A percentile compares a stretch with the other conserved stretches of the same genome.
Evolutionary conservation across 2,888 invertebrate species (phyloP).

Genomic region (Limnephilus rhombicus): DNA sequence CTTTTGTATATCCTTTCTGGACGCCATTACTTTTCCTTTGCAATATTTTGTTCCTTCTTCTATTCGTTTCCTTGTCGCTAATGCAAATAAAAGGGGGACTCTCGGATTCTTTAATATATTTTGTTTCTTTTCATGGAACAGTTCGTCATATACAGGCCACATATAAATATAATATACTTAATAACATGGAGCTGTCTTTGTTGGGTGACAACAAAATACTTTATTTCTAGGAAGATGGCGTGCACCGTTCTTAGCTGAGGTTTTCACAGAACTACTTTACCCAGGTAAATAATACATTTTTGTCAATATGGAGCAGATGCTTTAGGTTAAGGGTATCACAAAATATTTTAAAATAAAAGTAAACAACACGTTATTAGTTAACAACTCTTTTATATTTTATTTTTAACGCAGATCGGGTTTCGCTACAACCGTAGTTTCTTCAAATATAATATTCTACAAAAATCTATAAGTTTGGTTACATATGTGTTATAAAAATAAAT

Average conservation of each 20-base stretch:
- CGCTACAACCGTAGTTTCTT: no score
- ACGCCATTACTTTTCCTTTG: conserved; percentile 4
- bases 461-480: no score
- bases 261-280: not conserved
- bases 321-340: no score
- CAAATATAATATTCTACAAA: no score
- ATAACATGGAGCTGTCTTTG: not conserved
- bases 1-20: not conserved
- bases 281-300: not conserved
- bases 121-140: not conserved
- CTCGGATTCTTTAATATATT: not conserved
- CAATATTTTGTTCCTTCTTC: not conserved
- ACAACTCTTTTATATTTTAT: no score
- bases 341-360: no score
- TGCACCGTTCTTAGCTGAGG: not conserved
- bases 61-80: not conserved
- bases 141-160: not conserved
- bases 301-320: no score
- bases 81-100: conserved; percentile 1
- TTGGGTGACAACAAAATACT: not conserved
- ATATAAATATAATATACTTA: not conserved
- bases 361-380: no score
- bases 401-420: no score
- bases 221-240: not conserved
- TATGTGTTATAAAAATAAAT: no score